Percentiles rank a stretch among this genome's conserved stretches.
These are phyloP conservation scores for Chloroceryle inda DNA, from an alignment of 2,797 vertebrate genomes.

Conservation along the genomic window DNA sequence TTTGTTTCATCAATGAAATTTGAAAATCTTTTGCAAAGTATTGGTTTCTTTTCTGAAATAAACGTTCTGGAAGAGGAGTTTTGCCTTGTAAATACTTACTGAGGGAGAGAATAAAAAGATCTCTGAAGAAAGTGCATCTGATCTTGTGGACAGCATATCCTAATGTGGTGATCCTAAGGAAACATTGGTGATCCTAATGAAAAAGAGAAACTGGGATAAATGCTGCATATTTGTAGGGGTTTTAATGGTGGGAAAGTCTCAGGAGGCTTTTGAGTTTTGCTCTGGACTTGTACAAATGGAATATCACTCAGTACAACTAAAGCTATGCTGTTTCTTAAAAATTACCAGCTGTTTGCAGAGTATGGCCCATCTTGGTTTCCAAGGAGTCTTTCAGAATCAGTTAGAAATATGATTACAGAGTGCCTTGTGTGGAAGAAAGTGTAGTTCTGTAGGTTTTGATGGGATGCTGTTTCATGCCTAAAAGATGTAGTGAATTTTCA, in stretches of 20 bases:
- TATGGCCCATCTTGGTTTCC: not conserved
- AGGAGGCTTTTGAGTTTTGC: not conserved
- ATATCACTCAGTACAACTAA: not conserved
- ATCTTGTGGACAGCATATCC: not conserved
- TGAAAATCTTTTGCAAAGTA: not conserved
- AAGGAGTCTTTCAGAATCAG: not conserved
- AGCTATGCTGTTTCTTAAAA: not conserved
- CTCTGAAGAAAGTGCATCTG: not conserved
- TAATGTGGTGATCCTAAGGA: not conserved
- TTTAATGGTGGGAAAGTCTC: not conserved
- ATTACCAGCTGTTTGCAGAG: not conserved
- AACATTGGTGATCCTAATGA: not conserved
- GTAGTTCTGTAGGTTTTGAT: not conserved
- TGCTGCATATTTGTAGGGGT: not conserved
- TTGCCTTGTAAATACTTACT: not conserved
- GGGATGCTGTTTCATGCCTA: not conserved
- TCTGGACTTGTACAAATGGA: not conserved
- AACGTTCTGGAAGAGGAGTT: not conserved
- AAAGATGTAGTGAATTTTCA: not conserved
- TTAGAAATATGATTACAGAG: not conserved
- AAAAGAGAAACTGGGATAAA: not conserved
- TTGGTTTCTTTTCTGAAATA: not conserved
- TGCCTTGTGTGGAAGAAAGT: not conserved
- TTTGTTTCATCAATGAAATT: not conserved
- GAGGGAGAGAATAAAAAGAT: not conserved